phyloP scores from a whole-genome alignment of 2,797 vertebrate species.

The Pseudochirops corinnae region DNA sequence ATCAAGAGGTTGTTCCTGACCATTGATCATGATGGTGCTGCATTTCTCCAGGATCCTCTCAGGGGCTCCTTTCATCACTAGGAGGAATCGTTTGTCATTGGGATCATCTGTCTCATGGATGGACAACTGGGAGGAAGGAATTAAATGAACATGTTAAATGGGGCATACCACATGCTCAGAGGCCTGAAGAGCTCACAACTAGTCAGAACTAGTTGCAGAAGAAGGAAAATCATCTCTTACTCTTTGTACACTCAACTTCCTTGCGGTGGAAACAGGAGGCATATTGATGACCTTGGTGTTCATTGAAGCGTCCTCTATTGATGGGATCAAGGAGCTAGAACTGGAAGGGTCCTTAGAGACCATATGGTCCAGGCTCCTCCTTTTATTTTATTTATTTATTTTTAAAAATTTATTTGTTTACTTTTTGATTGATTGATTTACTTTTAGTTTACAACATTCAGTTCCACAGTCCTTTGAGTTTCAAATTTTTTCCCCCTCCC shows the following conservation, averaged over 20 bases:
- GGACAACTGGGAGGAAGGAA: slow-evolving; percentile 83
- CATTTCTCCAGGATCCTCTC: slow-evolving; percentile 87
- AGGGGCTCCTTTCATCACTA: slow-evolving; percentile 90
- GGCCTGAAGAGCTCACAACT: background rate
- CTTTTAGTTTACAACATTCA: no score
- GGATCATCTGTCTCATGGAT: slow-evolving; percentile 85
- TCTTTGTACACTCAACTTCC: background rate
- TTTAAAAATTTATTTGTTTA: no score
- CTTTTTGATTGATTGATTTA: no score
- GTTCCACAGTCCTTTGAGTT: no score
- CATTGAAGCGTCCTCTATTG: background rate
- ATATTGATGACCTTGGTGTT: background rate
- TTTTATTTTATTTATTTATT: no score
- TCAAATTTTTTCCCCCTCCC: no score
- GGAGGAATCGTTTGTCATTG: slow-evolving; percentile 83
- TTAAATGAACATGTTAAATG: background rate
- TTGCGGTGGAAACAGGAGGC: background rate
- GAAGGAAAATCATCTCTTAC: background rate
- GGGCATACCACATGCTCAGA: background rate
- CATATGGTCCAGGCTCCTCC: background rate
- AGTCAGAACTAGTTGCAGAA: background rate
- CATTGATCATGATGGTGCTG: slow-evolving; percentile 87
- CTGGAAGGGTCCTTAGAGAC: background rate
- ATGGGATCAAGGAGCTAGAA: background rate
- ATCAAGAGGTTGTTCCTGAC: slow-evolving; percentile 86